phyloP scores from a whole-genome alignment of 1,140 invertebrate genomes.

The Charaxes varanes region DNA sequence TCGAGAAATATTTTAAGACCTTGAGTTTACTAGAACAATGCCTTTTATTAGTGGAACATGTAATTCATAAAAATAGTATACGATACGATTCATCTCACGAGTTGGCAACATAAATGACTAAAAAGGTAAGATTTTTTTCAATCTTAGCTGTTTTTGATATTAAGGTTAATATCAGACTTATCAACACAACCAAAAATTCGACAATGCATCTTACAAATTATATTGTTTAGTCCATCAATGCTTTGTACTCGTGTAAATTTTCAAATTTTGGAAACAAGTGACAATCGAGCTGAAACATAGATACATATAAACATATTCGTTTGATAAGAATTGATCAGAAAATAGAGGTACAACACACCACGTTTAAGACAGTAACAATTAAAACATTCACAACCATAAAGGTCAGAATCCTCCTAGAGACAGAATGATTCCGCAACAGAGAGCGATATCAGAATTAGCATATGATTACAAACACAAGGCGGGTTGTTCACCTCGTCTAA shows the following conservation, averaged over 20 bases:
- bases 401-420: conserved; percentile 2
- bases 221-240: too few species aligned
- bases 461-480: conserved; percentile 31
- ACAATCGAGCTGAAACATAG: too few species aligned
- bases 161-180: too few species aligned
- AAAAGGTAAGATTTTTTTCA: too few species aligned
- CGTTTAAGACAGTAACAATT: neutral
- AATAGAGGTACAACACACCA: neutral
- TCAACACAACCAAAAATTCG: too few species aligned
- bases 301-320: too few species aligned
- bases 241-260: too few species aligned
- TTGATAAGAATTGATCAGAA: too few species aligned
- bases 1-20: conserved; percentile 12
- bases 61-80: neutral
- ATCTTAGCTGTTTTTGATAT: too few species aligned
- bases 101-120: neutral
- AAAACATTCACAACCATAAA: conserved; percentile 4
- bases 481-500: conserved; percentile 51
- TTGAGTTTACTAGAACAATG: conserved; percentile 23
- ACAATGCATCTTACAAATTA: too few species aligned
- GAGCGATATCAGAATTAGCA: conserved; percentile 28
- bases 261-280: too few species aligned
- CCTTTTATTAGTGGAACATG: neutral
- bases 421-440: conserved; percentile 17
- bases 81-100: neutral